phyloP scores from a whole-genome alignment of 2,113 vertebrate species.

The Polypterus senegalus region DNA sequence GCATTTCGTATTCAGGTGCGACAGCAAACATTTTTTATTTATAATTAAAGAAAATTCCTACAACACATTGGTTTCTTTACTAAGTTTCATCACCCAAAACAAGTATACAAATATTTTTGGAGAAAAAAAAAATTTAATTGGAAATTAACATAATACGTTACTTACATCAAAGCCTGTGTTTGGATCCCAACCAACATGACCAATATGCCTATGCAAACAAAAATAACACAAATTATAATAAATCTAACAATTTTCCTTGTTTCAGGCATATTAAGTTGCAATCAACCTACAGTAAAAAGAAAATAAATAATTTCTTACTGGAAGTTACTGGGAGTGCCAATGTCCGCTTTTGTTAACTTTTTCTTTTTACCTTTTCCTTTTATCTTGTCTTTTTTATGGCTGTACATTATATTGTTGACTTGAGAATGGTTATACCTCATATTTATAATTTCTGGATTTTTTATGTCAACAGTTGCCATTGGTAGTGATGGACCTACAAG shows the following conservation, averaged over 20 bases:
- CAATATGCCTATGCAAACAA: conserved; percentile 71
- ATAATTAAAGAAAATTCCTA: too few relatives aligned
- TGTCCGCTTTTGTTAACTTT: conserved; percentile 93
- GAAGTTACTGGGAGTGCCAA: conserved; percentile 95
- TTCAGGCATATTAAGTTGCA: too few relatives aligned
- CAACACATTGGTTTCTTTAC: too few relatives aligned
- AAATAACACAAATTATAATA: neutral
- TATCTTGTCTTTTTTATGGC: conserved; percentile 80
- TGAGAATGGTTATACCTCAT: conserved; percentile 76
- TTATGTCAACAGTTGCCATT: conserved; percentile 96
- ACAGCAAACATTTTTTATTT: too few relatives aligned
- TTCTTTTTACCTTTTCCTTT: conserved; percentile 91
- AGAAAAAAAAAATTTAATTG: too few relatives aligned
- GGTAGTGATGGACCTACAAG: conserved; percentile 73
- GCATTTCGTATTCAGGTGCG: too few relatives aligned
- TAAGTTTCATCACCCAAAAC: too few relatives aligned
- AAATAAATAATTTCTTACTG: conserved; percentile 59
- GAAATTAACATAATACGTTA: conserved; percentile 26
- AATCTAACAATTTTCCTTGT: too few relatives aligned
- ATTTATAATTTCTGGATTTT: conserved; percentile 95
- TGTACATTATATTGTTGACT: conserved; percentile 84
- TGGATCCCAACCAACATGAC: conserved; percentile 97
- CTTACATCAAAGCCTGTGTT: conserved; percentile 99
- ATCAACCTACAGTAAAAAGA: neutral
- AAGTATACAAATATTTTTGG: too few relatives aligned